A percentile compares a stretch with the other conserved stretches of the same genome.
These are phyloP conservation scores for Adrianichthys oophorus DNA, from an alignment of 2,797 vertebrate species.

Conservation along the genomic window DNA sequence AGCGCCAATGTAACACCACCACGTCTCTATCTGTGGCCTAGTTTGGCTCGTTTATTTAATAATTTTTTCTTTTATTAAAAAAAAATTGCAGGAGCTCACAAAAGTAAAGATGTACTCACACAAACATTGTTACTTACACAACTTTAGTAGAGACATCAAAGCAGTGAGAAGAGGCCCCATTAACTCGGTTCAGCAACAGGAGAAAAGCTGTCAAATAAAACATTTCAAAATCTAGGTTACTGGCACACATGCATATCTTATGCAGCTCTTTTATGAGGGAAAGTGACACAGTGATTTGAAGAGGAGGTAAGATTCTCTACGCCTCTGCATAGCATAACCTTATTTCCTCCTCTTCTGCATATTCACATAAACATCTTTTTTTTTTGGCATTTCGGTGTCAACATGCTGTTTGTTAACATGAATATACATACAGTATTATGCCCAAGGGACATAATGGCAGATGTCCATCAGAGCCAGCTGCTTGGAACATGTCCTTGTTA, in stretches of 20 bases:
- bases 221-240: conserved; percentile 72
- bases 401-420: conserved; percentile 10
- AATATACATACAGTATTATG: not conserved
- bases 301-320: conserved; percentile 40
- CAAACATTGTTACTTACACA: conserved; percentile 18
- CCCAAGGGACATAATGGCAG: conserved; percentile 6
- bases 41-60: conserved; percentile 31
- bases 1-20: conserved; percentile 12
- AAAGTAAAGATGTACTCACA: conserved; percentile 31
- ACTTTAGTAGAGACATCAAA: conserved; percentile 58
- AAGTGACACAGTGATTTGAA: conserved; percentile 66
- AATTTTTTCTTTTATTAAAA: too few species aligned
- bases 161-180: conserved; percentile 30
- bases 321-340: conserved; percentile 49
- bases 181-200: conserved; percentile 42
- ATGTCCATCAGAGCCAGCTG: conserved; percentile 19
- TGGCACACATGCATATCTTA: conserved; percentile 66
- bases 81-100: conserved; percentile 3
- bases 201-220: conserved; percentile 62
- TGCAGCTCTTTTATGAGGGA: conserved; percentile 57
- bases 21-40: conserved; percentile 32
- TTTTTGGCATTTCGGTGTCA: conserved; percentile 4
- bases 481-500: conserved; percentile 19
- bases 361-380: conserved; percentile 12
- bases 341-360: conserved; percentile 36